Percentiles rank a stretch among this genome's conserved stretches.
phyloP scores from a whole-genome alignment of 2,797 vertebrate genomes.

The Acridotheres tristis region DNA sequence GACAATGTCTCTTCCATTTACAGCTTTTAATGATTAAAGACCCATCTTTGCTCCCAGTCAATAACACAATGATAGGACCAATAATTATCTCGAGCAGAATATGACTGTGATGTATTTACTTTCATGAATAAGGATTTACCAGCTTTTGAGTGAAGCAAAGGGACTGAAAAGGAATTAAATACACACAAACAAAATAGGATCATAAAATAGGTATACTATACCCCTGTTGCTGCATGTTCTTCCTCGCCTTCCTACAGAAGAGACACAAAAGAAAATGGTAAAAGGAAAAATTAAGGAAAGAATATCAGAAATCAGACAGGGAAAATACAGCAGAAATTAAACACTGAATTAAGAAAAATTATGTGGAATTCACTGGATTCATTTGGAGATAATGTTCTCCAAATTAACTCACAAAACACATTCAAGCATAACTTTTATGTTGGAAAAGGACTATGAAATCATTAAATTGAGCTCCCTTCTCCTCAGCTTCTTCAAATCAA shows the following conservation, averaged over 20 bases:
- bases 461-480: neutral
- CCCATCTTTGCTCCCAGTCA: neutral
- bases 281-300: neutral
- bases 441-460: neutral
- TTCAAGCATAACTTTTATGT: neutral
- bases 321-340: neutral
- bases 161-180: neutral
- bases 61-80: neutral
- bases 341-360: neutral
- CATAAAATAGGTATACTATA: slow-evolving; percentile 23
- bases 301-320: neutral
- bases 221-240: slow-evolving; percentile 39
- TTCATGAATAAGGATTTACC: neutral
- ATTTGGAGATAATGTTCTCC: neutral
- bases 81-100: neutral
- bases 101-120: neutral
- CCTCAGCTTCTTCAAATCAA: neutral
- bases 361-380: neutral
- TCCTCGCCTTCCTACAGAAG: slow-evolving; percentile 21
- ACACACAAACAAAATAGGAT: neutral
- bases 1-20: neutral
- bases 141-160: neutral
- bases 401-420: neutral
- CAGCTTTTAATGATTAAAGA: neutral
- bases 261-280: neutral